phyloP scores from a whole-genome alignment of 2,888 invertebrate genomes.

The Cosmopolites sordidus region DNA sequence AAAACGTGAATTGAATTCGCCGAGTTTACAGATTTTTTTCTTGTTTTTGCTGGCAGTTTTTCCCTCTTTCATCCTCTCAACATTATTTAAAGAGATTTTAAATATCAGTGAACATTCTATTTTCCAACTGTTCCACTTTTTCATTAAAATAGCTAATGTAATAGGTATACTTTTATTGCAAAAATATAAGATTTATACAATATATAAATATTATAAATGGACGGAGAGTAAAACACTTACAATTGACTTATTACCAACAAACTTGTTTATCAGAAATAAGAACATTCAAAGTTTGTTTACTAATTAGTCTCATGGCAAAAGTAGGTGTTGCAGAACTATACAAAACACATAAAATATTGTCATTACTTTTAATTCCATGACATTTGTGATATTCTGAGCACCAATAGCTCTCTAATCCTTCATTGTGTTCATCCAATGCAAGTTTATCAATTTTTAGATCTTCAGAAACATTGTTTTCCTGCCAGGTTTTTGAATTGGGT shows the following conservation, averaged over 20 bases:
- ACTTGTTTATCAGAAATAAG: conserved; percentile 64
- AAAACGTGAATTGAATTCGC: no score
- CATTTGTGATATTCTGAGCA: conserved; percentile 85
- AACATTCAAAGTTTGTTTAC: conserved; percentile 60
- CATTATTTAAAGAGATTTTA: no score
- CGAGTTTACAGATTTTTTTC: no score
- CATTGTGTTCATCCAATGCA: conserved; percentile 36
- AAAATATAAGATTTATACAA: not conserved
- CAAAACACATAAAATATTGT: conserved; percentile 68
- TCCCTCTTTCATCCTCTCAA: no score
- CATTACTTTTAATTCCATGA: conserved; percentile 64
- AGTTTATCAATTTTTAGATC: conserved; percentile 22
- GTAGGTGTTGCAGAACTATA: conserved; percentile 71
- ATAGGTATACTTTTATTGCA: no score
- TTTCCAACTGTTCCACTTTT: no score
- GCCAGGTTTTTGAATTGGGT: conserved; percentile 27
- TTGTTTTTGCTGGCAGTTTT: no score
- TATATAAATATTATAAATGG: not conserved
- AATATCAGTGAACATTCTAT: no score
- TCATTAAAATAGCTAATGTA: no score
- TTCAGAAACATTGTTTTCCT: conserved; percentile 28
- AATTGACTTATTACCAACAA: conserved; percentile 69
- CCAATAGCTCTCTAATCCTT: conserved; percentile 68
- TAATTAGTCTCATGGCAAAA: conserved; percentile 69
- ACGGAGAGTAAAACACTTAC: not conserved